Evolutionary conservation across 2,888 invertebrate species (phyloP).

Genomic region (Dolichomitus sp.): DNA sequence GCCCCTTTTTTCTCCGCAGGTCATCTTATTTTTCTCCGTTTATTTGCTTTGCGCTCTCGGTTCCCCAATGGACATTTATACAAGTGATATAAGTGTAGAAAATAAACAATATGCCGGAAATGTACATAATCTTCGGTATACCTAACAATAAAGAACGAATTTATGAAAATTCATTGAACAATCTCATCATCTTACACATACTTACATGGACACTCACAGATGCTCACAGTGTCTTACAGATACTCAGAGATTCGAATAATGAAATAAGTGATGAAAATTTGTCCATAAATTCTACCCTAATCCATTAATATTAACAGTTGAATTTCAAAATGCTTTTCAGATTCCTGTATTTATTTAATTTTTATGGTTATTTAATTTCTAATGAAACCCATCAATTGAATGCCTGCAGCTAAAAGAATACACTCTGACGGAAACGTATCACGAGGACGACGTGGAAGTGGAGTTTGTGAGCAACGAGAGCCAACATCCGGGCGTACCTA

Average conservation of each 20-base stretch:
- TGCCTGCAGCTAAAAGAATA: conserved; percentile 92
- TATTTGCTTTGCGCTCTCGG: not conserved
- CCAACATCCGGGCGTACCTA: conserved; percentile 76
- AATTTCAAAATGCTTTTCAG: not conserved
- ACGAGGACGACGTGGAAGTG: conserved; percentile 91
- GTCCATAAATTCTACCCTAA: not conserved
- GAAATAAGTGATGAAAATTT: not conserved
- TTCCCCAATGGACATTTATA: not conserved
- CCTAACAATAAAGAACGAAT: no score
- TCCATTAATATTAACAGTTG: not conserved
- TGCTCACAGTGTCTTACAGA: no score
- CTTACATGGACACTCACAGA: no score
- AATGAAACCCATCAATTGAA: not conserved
- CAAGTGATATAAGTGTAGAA: not conserved
- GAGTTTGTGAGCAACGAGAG: conserved; percentile 84
- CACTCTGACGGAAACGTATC: conserved; percentile 95
- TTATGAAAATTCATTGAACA: no score
- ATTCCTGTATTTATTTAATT: not conserved
- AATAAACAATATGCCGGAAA: no score
- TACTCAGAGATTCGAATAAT: no score
- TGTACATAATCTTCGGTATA: no score
- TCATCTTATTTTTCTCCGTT: not conserved
- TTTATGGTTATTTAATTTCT: not conserved
- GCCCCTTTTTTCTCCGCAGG: not conserved
- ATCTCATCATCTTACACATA: no score